A percentile compares a stretch with the other conserved stretches of the same genome.
phyloP scores from a whole-genome alignment of 2,113 vertebrate species.

The Rhinolophus ferrumequinum region DNA sequence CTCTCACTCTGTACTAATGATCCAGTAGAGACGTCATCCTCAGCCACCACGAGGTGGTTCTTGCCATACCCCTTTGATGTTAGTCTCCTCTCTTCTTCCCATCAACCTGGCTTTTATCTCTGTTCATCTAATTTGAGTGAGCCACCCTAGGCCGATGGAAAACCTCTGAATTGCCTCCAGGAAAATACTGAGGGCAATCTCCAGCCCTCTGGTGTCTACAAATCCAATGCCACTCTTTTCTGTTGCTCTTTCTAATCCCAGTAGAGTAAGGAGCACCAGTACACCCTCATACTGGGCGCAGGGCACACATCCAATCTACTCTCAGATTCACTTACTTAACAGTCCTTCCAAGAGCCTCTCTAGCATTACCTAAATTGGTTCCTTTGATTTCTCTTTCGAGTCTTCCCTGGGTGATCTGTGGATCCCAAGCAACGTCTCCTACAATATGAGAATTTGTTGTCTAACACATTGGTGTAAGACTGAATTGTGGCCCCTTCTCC shows the following conservation, averaged over 20 bases:
- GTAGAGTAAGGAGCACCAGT: background rate
- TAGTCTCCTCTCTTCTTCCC: background rate
- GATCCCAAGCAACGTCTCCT: background rate
- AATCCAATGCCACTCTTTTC: background rate
- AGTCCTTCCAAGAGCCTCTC: background rate
- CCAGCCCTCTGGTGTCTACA: background rate
- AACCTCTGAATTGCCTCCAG: background rate
- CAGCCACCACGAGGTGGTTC: background rate
- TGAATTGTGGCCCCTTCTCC: background rate
- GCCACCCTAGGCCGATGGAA: background rate
- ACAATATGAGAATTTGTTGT: background rate
- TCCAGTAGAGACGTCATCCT: background rate
- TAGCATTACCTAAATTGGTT: background rate
- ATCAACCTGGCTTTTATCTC: background rate
- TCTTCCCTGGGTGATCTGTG: background rate
- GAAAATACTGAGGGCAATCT: background rate
- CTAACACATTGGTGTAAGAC: background rate
- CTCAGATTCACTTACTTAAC: background rate
- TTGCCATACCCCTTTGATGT: background rate
- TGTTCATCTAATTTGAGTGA: background rate
- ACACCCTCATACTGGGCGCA: background rate
- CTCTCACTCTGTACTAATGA: background rate
- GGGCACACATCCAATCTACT: background rate
- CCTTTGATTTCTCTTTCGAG: background rate
- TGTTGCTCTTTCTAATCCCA: background rate